These are phyloP conservation scores for Lophura nycthemera DNA, from an alignment of 2,113 vertebrate genomes.

Conservation along the genomic window DNA sequence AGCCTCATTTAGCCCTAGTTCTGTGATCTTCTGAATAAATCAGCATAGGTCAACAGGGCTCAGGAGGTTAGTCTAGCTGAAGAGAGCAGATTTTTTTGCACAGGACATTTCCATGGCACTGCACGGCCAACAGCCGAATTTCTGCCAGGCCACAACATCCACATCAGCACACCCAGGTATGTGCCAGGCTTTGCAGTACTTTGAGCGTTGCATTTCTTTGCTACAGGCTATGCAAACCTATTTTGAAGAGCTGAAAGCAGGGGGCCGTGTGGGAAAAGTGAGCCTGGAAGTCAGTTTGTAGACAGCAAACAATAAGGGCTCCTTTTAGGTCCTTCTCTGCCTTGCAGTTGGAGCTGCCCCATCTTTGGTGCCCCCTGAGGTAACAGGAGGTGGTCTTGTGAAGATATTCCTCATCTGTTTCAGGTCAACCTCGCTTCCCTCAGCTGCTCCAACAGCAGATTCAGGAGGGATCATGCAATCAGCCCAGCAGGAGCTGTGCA, in stretches of 20 bases:
- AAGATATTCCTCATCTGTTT: not conserved
- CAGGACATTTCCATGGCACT: not conserved
- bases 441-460: not conserved
- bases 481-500: not conserved
- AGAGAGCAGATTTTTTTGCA: not conserved
- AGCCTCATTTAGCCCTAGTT: not conserved
- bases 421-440: not conserved
- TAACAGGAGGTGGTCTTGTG: accelerated
- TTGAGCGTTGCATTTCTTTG: not conserved
- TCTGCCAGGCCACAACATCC: not conserved
- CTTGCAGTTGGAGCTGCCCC: not conserved
- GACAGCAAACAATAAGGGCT: not conserved
- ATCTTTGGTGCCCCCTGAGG: accelerated
- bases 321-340: not conserved
- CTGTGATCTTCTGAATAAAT: not conserved
- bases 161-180: not conserved
- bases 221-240: not conserved
- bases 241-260: not conserved
- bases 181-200: not conserved
- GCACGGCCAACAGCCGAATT: not conserved
- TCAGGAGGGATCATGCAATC: not conserved
- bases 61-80: not conserved
- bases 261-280: accelerated
- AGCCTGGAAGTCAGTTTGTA: not conserved
- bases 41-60: not conserved